Percentiles rank a stretch among this genome's conserved stretches.
Evolutionary conservation across 2,888 invertebrate species (phyloP).

Genomic region (Trichogramma evanescens): DNA sequence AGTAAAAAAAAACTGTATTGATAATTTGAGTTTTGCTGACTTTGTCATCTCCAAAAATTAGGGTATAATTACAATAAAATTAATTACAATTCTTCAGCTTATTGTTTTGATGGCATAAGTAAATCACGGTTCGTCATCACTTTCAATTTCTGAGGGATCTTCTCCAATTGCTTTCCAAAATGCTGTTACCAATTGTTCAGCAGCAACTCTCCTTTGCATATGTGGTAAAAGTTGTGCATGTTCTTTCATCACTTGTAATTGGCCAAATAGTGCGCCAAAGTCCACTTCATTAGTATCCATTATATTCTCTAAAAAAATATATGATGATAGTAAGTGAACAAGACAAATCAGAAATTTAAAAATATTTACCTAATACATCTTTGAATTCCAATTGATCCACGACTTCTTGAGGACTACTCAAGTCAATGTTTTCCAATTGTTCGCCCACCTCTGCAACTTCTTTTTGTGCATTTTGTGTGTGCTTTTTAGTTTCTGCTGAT

Average conservation of each 20-base stretch:
- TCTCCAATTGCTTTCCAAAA: slow-evolving; percentile 72
- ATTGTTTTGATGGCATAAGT: background rate
- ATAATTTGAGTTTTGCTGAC: too few relatives aligned
- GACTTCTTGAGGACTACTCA: slow-evolving; percentile 26
- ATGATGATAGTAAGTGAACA: too few relatives aligned
- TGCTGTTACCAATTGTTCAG: slow-evolving; percentile 65
- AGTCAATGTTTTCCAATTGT: slow-evolving; percentile 36
- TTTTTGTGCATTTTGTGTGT: slow-evolving; percentile 7
- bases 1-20: too few relatives aligned
- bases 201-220: slow-evolving; percentile 61
- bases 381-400: slow-evolving; percentile 36
- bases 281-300: slow-evolving; percentile 46
- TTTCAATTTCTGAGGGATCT: slow-evolving; percentile 60
- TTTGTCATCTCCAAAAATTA: background rate
- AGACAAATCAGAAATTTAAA: background rate
- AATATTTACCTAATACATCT: slow-evolving; percentile 35
- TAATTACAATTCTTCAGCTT: background rate
- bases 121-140: slow-evolving; percentile 26
- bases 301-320: slow-evolving; percentile 35
- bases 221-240: slow-evolving; percentile 57
- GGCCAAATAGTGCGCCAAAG: slow-evolving; percentile 61
- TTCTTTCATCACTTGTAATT: slow-evolving; percentile 62
- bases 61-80: background rate
- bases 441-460: slow-evolving; percentile 36
- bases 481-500: slow-evolving; percentile 25